A percentile compares a stretch with the other conserved stretches of the same genome.
Conservation (phyloP, 1,140 invertebrate species). For the Tenebrio molitor region DNA sequence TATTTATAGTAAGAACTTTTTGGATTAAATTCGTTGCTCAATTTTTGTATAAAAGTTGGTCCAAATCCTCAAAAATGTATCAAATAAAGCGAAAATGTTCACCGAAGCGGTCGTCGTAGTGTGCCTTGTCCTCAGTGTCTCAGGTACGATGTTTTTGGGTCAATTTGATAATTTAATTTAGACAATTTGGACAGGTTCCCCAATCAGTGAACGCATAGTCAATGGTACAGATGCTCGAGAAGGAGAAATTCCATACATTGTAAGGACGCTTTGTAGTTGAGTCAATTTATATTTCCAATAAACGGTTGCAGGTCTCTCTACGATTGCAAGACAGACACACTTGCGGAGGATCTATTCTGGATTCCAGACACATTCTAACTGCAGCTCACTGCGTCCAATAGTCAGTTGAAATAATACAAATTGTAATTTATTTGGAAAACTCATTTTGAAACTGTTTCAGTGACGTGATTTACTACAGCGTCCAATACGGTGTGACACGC, state of each 20-base stretch:
- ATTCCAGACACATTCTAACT: constrained; percentile 54
- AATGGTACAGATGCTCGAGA: constrained; percentile 55
- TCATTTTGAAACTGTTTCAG: not conserved
- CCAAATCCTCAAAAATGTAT: no score
- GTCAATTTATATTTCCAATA: constrained; percentile 2
- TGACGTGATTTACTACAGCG: not conserved
- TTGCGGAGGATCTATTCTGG: constrained; percentile 56
- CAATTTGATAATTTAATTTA: not conserved
- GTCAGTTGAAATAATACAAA: not conserved
- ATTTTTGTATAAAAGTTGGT: no score
- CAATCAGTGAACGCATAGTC: constrained; percentile 50
- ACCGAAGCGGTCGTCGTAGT: not conserved
- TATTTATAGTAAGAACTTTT: no score
- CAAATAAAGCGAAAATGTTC: not conserved
- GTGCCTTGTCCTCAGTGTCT: not conserved
- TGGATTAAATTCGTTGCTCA: no score
- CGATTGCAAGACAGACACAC: constrained; percentile 42
- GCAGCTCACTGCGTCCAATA: constrained; percentile 58
- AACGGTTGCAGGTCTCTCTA: constrained; percentile 50
- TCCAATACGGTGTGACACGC: constrained; percentile 48
- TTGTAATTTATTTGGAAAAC: not conserved
- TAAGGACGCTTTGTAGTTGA: constrained; percentile 45
- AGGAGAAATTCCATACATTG: constrained; percentile 58
- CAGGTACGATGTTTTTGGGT: not conserved
- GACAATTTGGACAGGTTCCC: not conserved